A percentile compares a stretch with the other conserved stretches of the same genome.
phyloP scores from a whole-genome alignment of 2,888 invertebrate species.

The Dryomyza anilis region DNA sequence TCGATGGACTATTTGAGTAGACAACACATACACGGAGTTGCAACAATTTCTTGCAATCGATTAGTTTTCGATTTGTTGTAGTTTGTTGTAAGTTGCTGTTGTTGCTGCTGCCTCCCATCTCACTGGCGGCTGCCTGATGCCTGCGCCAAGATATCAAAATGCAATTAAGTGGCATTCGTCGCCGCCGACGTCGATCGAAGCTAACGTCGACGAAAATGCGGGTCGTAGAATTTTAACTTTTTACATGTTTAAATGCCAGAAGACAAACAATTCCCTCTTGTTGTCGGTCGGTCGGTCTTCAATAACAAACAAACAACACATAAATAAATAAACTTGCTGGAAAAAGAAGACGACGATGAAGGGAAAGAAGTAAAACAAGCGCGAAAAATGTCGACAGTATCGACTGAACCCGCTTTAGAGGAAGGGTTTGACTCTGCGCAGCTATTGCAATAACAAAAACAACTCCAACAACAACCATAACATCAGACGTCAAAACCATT shows the following conservation, averaged over 20 bases:
- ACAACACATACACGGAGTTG: too few species aligned
- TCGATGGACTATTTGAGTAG: neutral
- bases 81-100: neutral
- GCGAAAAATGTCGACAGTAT: slow-evolving; percentile 1
- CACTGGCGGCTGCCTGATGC: slow-evolving; percentile 48
- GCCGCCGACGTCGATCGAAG: too few species aligned
- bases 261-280: slow-evolving; percentile 21
- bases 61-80: slow-evolving; percentile 16
- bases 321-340: slow-evolving; percentile 2
- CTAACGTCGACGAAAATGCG: too few species aligned
- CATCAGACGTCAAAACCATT: slow-evolving; percentile 9
- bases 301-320: neutral
- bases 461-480: slow-evolving; percentile 15
- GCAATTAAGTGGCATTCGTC: slow-evolving; percentile 54
- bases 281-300: neutral
- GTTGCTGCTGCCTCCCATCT: neutral
- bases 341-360: slow-evolving; percentile 19
- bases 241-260: slow-evolving; percentile 31
- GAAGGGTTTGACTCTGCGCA: too few species aligned
- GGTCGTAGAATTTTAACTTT: slow-evolving; percentile 18
- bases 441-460: slow-evolving; percentile 15
- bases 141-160: slow-evolving; percentile 58
- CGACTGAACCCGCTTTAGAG: neutral
- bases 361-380: neutral
- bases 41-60: slow-evolving; percentile 22